A percentile compares a stretch with the other conserved stretches of the same genome.
phyloP scores from a whole-genome alignment of 1,140 invertebrate species.

The Scaptomyza pallida region DNA sequence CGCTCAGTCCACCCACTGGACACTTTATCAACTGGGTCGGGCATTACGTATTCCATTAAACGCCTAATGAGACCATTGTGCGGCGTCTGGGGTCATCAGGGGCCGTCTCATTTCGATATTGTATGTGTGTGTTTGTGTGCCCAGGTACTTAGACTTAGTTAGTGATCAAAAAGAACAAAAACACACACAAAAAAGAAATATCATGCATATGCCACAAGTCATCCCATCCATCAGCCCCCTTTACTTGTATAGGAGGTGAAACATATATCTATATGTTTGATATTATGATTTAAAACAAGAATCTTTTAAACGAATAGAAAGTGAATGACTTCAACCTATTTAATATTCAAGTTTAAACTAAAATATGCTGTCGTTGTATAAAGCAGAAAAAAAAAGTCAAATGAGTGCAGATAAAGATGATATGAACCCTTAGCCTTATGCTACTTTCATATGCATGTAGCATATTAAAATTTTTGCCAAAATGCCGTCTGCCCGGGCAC shows the following conservation, averaged over 20 bases:
- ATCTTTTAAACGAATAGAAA: too few species aligned
- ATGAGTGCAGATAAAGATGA: conserved; percentile 20
- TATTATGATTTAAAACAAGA: background rate
- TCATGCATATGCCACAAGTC: conserved; percentile 15
- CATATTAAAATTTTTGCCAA: conserved; percentile 59
- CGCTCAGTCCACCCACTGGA: conserved; percentile 43
- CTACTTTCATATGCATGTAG: conserved; percentile 52
- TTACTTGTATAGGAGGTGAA: background rate
- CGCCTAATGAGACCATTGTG: conserved; percentile 78
- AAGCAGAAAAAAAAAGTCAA: background rate
- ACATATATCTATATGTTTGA: background rate
- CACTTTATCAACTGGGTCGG: conserved; percentile 67
- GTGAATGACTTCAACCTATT: too few species aligned
- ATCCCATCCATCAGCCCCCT: too few species aligned
- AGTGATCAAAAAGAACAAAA: conserved; percentile 48
- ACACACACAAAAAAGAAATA: conserved; percentile 21
- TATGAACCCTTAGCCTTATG: conserved; percentile 15
- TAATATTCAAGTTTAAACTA: background rate
- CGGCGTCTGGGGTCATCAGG: conserved; percentile 39
- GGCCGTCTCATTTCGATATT: conserved; percentile 1
- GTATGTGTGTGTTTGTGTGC: background rate
- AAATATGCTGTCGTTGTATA: conserved; percentile 5
- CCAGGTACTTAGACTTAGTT: conserved; percentile 55
- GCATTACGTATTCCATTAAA: conserved; percentile 81
- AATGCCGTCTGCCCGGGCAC: conserved; percentile 43